phyloP scores from a whole-genome alignment of 1,140 invertebrate species.

The Solenopsis fugax region DNA sequence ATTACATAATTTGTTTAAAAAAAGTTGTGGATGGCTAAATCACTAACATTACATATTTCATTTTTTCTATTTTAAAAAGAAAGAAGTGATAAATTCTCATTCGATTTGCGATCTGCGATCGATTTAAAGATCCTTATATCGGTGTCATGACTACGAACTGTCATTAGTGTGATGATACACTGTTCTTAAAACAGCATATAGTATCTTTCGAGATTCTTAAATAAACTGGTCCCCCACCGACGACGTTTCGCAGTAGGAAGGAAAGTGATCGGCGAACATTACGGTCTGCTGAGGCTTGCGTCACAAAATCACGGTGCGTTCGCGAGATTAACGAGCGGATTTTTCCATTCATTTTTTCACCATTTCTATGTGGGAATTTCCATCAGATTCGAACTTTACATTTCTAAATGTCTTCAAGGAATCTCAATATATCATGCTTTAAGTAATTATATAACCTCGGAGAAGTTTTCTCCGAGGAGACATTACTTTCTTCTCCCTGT shows the following conservation, averaged over 20 bases:
- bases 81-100: not conserved
- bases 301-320: slow-evolving; percentile 6
- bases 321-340: not conserved
- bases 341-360: not conserved
- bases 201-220: not conserved
- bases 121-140: not conserved
- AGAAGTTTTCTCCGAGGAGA: not conserved
- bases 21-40: too few species aligned
- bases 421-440: not conserved
- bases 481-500: not conserved
- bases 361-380: not conserved
- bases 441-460: not conserved
- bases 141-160: slow-evolving; percentile 25
- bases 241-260: not conserved
- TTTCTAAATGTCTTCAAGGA: not conserved
- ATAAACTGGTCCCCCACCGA: not conserved
- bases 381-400: not conserved
- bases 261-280: slow-evolving; percentile 42
- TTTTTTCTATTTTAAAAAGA: too few species aligned
- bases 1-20: too few species aligned
- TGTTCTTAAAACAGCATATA: not conserved
- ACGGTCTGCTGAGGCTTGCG: slow-evolving; percentile 7
- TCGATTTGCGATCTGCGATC: slow-evolving; percentile 4
- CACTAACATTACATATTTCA: too few species aligned
- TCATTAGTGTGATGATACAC: not conserved